Evolutionary conservation across 1,140 invertebrate genomes (phyloP).

Genomic region (Brachionus angularis): DNA sequence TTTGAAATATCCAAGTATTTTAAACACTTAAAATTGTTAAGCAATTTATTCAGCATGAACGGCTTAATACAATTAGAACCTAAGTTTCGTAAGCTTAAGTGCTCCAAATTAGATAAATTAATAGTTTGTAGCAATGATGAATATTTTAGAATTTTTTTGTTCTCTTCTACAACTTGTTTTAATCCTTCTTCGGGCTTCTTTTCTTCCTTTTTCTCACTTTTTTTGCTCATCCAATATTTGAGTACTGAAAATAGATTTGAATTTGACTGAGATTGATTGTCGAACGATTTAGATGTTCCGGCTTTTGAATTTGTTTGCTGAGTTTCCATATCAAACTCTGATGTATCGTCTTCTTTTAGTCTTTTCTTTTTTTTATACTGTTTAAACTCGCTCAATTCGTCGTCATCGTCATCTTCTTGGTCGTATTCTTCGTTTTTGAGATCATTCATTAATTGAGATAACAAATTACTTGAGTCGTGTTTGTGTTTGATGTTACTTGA

Average conservation of each 20-base stretch:
- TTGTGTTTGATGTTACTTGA: neutral
- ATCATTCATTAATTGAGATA: neutral
- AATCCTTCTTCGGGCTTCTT: neutral
- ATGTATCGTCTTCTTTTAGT: neutral
- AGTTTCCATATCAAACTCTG: no score
- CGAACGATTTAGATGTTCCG: no score
- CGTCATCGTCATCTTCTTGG: neutral
- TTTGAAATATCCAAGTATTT: conserved; percentile 34
- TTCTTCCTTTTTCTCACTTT: neutral
- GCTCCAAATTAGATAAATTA: neutral
- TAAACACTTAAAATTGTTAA: conserved; percentile 30
- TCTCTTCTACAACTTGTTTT: no score
- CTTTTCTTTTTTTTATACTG: neutral
- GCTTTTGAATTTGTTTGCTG: no score
- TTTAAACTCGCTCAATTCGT: neutral
- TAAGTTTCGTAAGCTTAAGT: conserved; percentile 19
- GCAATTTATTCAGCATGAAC: conserved; percentile 22
- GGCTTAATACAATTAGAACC: conserved; percentile 9
- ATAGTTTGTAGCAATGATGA: neutral
- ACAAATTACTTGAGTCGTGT: no score
- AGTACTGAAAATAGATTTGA: conserved; percentile 34
- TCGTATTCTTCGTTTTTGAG: neutral
- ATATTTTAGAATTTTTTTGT: conserved; percentile 25
- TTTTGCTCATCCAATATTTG: conserved; percentile 42
- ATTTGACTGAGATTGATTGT: no score